Evolutionary conservation across 2,113 vertebrate species (phyloP).

Genomic region (Phaethon lepturus): DNA sequence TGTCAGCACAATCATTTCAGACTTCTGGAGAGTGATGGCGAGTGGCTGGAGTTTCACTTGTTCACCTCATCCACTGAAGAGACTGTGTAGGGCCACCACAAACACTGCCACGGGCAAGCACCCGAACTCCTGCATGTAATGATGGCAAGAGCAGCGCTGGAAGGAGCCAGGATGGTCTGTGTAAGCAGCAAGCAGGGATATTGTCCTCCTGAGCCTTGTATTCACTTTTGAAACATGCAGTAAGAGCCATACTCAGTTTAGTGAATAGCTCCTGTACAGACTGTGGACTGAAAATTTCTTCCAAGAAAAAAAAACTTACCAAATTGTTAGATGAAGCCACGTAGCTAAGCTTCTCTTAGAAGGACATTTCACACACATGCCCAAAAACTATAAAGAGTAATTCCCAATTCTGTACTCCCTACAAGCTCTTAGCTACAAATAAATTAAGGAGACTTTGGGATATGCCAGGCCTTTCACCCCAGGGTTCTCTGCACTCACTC

Average conservation of each 20-base stretch:
- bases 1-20: background rate
- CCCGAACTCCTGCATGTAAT: background rate
- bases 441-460: background rate
- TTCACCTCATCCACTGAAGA: background rate
- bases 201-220: background rate
- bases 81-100: rapidly evolving
- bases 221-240: background rate
- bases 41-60: background rate
- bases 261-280: background rate
- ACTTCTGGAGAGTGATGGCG: background rate
- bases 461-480: background rate
- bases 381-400: background rate
- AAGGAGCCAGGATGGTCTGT: background rate
- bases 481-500: background rate
- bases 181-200: background rate
- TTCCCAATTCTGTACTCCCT: background rate
- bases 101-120: background rate
- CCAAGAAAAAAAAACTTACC: background rate
- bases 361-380: background rate
- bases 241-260: background rate
- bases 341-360: background rate
- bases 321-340: background rate
- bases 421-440: background rate
- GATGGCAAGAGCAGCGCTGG: background rate
- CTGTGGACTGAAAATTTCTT: background rate